Conservation (phyloP, 2,797 vertebrate species). For the Poecilia gillii region DNA sequence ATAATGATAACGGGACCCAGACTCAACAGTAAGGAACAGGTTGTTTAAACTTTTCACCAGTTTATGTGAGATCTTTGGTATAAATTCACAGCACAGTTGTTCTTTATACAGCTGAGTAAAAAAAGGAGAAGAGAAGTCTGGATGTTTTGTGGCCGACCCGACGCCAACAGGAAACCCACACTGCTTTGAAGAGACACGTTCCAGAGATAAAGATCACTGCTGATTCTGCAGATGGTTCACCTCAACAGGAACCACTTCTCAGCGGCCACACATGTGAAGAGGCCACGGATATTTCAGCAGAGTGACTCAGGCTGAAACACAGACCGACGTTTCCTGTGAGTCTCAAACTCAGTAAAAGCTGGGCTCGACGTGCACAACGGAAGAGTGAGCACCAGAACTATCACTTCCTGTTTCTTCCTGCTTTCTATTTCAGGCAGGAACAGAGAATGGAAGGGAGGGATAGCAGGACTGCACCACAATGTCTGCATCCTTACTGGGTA, state of each 20-base stretch:
- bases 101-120: background rate
- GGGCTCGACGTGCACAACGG: conserved; percentile 16
- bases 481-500: background rate
- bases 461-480: background rate
- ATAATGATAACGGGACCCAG: background rate
- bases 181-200: background rate
- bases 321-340: conserved; percentile 42
- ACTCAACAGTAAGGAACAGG: background rate
- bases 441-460: conserved; percentile 14
- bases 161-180: background rate
- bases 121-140: background rate
- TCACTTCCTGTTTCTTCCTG: conserved; percentile 53
- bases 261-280: conserved; percentile 22
- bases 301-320: conserved; percentile 37
- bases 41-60: background rate
- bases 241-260: conserved; percentile 13
- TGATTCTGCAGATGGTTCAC: conserved; percentile 12
- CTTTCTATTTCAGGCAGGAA: conserved; percentile 21
- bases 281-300: background rate
- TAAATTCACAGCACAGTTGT: background rate
- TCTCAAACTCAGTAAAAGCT: conserved; percentile 21
- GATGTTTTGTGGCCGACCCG: background rate
- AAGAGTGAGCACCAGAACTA: conserved; percentile 38
- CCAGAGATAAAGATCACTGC: background rate
- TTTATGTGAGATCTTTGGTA: background rate